Evolutionary conservation across 2,888 invertebrate species (phyloP).

Genomic region (Apocheima hispidaria): DNA sequence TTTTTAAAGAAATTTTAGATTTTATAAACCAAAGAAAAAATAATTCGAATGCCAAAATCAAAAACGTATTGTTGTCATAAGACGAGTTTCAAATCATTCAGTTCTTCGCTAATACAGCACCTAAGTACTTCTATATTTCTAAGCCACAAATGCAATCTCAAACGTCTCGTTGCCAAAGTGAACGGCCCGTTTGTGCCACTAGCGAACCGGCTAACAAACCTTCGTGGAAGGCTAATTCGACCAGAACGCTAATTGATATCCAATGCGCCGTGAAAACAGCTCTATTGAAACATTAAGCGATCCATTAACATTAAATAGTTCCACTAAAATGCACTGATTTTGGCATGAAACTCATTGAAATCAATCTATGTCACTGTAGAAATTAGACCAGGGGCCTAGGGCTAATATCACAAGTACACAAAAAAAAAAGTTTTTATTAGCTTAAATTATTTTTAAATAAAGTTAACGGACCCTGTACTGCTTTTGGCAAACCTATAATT

Average conservation of each 20-base stretch:
- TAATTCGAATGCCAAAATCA: no score
- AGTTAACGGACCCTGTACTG: no score
- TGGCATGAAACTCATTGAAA: neutral
- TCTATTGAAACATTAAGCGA: constrained; percentile 10
- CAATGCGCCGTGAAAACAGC: constrained; percentile 30
- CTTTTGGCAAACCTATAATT: no score
- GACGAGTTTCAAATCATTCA: neutral
- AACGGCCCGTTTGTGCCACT: constrained; percentile 16
- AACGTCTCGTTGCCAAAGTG: constrained; percentile 14
- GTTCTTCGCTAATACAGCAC: neutral
- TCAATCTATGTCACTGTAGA: neutral
- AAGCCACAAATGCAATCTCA: neutral
- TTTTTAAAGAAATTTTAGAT: no score
- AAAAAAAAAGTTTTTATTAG: no score
- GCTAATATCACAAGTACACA: no score
- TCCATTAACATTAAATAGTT: no score
- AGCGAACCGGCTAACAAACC: constrained; percentile 18
- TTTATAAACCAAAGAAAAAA: no score
- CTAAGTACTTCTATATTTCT: neutral
- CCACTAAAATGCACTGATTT: neutral
- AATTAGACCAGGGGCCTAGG: no score
- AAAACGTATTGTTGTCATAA: no score
- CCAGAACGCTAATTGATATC: constrained; percentile 18
- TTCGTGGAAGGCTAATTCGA: constrained; percentile 17
- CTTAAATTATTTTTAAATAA: no score